A percentile compares a stretch with the other conserved stretches of the same genome.
Evolutionary conservation across 2,888 invertebrate species (phyloP).

Genomic region (Nomada hirtipes): DNA sequence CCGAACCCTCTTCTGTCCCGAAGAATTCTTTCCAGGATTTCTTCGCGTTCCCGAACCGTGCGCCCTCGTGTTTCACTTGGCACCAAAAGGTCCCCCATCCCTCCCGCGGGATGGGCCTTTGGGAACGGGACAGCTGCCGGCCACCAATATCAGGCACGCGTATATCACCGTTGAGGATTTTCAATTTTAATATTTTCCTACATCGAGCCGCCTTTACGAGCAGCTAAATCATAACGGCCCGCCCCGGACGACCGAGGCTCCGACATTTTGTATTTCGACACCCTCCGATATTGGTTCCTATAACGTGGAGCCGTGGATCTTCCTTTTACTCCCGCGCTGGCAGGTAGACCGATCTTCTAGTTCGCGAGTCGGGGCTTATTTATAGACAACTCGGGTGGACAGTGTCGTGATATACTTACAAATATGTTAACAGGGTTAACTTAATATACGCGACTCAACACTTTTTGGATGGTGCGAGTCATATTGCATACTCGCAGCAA

Average conservation of each 20-base stretch:
- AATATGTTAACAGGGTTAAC: not conserved
- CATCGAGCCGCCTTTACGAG: conserved; percentile 79
- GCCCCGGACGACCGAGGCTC: conserved; percentile 27
- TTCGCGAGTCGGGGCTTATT: not conserved
- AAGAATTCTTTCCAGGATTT: conserved; percentile 32
- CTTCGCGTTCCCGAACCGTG: conserved; percentile 34
- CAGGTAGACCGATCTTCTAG: not conserved
- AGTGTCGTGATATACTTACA: not conserved
- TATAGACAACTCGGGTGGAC: not conserved
- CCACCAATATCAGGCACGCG: conserved; percentile 83
- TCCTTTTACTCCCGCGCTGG: not conserved
- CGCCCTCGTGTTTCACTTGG: not conserved
- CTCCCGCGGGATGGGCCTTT: conserved; percentile 10
- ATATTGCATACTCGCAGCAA: no score
- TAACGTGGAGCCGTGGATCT: conserved; percentile 4
- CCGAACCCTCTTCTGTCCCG: conserved; percentile 31
- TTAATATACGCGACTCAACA: not conserved
- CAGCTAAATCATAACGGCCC: conserved; percentile 79
- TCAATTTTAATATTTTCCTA: conserved; percentile 84
- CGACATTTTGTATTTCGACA: conserved; percentile 77
- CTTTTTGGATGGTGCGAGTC: not conserved
- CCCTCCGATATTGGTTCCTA: conserved; percentile 51
- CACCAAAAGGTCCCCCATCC: not conserved
- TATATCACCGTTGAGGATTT: conserved; percentile 82
- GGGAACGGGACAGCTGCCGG: conserved; percentile 82